Percentiles rank a stretch among this genome's conserved stretches.
phyloP scores from a whole-genome alignment of 2,797 vertebrate genomes.

The Anas acuta region DNA sequence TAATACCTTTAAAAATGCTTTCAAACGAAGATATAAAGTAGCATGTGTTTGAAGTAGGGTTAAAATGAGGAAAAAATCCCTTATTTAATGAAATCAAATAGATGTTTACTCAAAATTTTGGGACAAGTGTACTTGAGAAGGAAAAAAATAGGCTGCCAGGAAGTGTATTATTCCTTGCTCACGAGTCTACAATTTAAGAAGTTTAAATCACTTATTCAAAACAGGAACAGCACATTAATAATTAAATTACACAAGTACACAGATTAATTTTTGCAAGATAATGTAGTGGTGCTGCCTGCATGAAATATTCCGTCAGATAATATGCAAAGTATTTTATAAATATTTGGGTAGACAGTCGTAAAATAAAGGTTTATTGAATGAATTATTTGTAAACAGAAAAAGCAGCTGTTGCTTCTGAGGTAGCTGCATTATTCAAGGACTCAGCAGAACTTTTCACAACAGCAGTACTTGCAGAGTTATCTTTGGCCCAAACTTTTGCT shows the following conservation, averaged over 20 bases:
- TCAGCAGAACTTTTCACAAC: background rate
- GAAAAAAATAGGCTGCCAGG: background rate
- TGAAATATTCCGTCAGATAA: background rate
- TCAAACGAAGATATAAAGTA: background rate
- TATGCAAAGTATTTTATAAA: background rate
- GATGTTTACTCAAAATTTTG: background rate
- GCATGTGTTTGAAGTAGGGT: background rate
- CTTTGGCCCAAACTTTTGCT: background rate
- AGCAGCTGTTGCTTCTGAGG: background rate
- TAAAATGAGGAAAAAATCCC: background rate
- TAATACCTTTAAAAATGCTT: background rate
- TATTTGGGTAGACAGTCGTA: background rate
- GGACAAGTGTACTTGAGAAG: background rate
- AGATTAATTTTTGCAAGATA: background rate
- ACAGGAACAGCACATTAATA: background rate
- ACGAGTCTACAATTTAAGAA: background rate
- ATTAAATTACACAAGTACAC: background rate
- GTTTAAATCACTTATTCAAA: background rate
- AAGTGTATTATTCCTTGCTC: background rate
- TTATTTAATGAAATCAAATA: background rate
- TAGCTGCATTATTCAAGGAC: background rate
- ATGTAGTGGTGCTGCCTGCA: background rate
- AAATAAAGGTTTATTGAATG: background rate
- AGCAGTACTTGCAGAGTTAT: background rate
- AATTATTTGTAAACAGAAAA: background rate